Base-by-base conservation (phyloP, 2,113 vertebrate species). In the Anseranas semipalmata region DNA sequence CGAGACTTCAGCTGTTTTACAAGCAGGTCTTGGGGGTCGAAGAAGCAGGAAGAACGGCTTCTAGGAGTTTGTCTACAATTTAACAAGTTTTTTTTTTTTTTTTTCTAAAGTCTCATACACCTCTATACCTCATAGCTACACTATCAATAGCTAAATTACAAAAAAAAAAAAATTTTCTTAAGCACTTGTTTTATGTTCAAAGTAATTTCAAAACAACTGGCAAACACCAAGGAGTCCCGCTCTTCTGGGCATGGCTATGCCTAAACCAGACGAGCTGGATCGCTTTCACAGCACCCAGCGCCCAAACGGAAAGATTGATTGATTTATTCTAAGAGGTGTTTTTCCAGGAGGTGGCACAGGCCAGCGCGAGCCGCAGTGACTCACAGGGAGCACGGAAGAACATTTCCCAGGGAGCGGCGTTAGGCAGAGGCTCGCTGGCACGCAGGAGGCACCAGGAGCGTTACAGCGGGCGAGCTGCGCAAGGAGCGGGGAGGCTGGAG, bases 191-290 rank as follows among this genome's bases (percentile, higher is more conserved):
- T 80, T 43, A 50, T 13, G 46, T 16, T 48, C 56, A n/a, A 59
- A 79, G 27, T n/a, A 27, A 84, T n/a, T 84, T 60, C 62, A 65
- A 46, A 67, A 89, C 50, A 56, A n/a, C 35, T 52, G 53, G 12
- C 30, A 20, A 27, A 15, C 43, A 22, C 37, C 27, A 18, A 63
- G 25, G 33, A 76, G 43, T 52, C 19, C 71, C 39, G 9, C 52
- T 45, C 45, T 22, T 27, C 35, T 0, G 6, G n/a, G 10, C 24
- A 32, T 0, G 15, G 43, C 46, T 25, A 4, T 3, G 3, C 32
- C 25, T 53, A 41, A 43, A 77, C 20, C 46, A 17, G 30, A 25
- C 0, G 5, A 18, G 35, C 41, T 3, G 2, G 62, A 43, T 14
- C 12, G 41, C 32, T 74, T 30, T 30, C 27, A 6, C 3, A 33